Percentiles rank a stretch among this genome's conserved stretches.
Conservation (phyloP, 2,113 vertebrate genomes). For the Danionella cerebrum region DNA sequence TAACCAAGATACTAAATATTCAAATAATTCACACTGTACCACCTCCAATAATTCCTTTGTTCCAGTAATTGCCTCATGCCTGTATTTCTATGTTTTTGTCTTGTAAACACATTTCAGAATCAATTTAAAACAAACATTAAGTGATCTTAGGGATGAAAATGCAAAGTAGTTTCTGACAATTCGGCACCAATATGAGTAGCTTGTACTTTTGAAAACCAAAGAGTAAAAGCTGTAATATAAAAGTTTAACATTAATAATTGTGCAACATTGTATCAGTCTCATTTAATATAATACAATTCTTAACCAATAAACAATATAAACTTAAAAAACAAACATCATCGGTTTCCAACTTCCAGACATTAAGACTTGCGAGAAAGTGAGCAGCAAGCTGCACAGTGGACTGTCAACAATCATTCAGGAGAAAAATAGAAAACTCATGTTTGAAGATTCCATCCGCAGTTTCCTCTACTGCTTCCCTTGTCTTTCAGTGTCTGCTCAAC, state of each 20-base stretch:
- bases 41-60: constrained; percentile 47
- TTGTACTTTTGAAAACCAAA: constrained; percentile 56
- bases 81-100: constrained; percentile 60
- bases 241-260: constrained; percentile 76
- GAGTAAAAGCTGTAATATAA: constrained; percentile 65
- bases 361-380: constrained; percentile 76
- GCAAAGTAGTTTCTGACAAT: constrained; percentile 61
- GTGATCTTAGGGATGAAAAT: constrained; percentile 48
- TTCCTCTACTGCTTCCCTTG: constrained; percentile 19
- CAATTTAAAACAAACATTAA: constrained; percentile 45
- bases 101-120: constrained; percentile 57
- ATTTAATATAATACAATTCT: constrained; percentile 63
- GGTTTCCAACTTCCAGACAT: constrained; percentile 39
- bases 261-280: constrained; percentile 69
- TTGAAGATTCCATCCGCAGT: constrained; percentile 38
- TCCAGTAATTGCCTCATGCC: constrained; percentile 37
- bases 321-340: constrained; percentile 76
- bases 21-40: constrained; percentile 58
- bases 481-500: constrained; percentile 65
- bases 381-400: constrained; percentile 81
- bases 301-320: constrained; percentile 78
- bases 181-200: constrained; percentile 61
- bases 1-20: constrained; percentile 54
- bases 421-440: constrained; percentile 62
- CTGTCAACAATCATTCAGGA: constrained; percentile 81